Conservation (phyloP, 2,113 vertebrate genomes). For the Coryphaenoides rupestris region DNA sequence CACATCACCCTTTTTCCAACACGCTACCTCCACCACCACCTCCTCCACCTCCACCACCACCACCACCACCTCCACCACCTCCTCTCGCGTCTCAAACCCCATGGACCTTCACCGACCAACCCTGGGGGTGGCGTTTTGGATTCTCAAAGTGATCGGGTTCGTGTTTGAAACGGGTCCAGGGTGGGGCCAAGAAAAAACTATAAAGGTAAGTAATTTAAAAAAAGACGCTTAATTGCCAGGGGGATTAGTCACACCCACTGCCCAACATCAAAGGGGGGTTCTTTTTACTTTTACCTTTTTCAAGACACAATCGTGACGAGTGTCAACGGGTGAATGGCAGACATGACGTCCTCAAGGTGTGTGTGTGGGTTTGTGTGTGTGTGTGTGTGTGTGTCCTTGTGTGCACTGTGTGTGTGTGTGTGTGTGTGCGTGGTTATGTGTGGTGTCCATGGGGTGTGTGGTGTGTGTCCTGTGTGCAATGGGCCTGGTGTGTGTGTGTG, state of each 20-base stretch:
- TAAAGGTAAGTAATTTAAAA: conserved; percentile 28
- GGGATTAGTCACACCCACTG: conserved; percentile 9
- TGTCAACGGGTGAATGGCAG: too few species aligned
- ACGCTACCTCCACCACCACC: background rate
- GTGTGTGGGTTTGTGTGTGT: too few species aligned
- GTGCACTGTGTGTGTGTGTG: too few species aligned
- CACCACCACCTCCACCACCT: conserved; percentile 37
- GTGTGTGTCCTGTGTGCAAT: too few species aligned
- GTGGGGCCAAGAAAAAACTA: conserved; percentile 17
- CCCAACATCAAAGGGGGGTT: conserved; percentile 35
- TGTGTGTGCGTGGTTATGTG: too few species aligned
- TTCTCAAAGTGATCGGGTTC: conserved; percentile 43
- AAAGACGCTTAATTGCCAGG: conserved; percentile 9
- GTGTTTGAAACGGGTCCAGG: conserved; percentile 26
- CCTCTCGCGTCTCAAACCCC: conserved; percentile 19
- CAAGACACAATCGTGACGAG: background rate
- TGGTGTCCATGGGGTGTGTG: too few species aligned
- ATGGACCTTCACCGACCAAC: too few species aligned
- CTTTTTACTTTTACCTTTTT: conserved; percentile 18
- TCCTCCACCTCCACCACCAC: conserved; percentile 8
- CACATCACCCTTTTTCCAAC: background rate
- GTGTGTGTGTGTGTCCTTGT: too few species aligned
- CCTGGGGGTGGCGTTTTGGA: conserved; percentile 14
- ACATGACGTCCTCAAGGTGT: too few species aligned
- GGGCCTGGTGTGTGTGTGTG: too few species aligned